Evolutionary conservation across 2,113 vertebrate species (phyloP), one percentile per base, ranked within the genome.

Genomic region (Piaya cayana): DNA sequence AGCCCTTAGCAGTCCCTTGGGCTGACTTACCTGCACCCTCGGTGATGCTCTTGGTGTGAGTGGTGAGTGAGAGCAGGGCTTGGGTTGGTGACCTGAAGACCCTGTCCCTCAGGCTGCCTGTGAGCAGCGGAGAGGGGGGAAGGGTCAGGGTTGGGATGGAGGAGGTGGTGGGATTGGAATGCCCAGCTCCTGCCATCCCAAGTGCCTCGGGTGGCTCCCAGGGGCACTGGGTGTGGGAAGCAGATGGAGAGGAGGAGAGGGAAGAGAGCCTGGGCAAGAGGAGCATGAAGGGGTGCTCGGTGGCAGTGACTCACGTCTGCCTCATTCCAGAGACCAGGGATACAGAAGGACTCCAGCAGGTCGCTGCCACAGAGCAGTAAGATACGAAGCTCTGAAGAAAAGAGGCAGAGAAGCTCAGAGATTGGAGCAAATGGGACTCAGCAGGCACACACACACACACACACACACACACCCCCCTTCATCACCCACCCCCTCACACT

Each of bases 271-370:
- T 9, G 22, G 56, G 72, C 20, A 74, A 32, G 45, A 34, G 49
- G 36, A 63, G 27, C 47, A 43, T 2, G 17, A 58, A 68, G 34
- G 20, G 34, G 13, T 30, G 22, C 10, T 23, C 2, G 0, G 18
- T 1, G 9, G 39, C 5, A 13, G 18, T 25, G 12, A 98, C 99
- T 99, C 98, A 99, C 99, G 56, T 99, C 99, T 27, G 98, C 99
- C 97, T 99, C 99, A 7, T 99, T 99, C 99, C 99, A 99, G 88
- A 99, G 98, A 47, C 99, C 99, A 7, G 99, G 99, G 97, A 99
- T 99, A 97, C 99, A 99, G 98, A 99, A 99, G 75, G 99, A 99
- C 88, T 99, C 99, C 96, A 99, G 98, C 58, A 99, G 98, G 95
- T 99, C 99, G 14, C 99, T 99, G 87, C 99, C 99, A 80, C 99